Conservation (phyloP, 2,888 invertebrate species). For the Bombylius discolor region DNA sequence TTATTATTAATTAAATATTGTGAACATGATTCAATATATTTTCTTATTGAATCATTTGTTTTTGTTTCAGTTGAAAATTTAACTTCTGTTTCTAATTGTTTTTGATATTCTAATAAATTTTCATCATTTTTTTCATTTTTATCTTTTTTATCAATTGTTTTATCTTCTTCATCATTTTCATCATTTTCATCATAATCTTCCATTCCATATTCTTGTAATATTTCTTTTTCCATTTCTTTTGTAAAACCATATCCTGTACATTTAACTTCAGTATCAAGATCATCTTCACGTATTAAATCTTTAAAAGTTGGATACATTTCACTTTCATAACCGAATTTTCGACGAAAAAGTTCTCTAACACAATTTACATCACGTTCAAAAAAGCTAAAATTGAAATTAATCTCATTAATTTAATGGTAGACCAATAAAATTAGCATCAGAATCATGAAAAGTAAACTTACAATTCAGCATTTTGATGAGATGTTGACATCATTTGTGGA, state of each 20-base stretch:
- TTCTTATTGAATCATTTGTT: conserved; percentile 35
- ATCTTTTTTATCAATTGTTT: conserved; percentile 22
- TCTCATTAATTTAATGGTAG: not conserved
- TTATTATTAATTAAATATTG: conserved; percentile 26
- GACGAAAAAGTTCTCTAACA: conserved; percentile 78
- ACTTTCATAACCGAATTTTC: conserved; percentile 80
- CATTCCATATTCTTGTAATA: conserved; percentile 44
- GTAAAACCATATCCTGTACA: conserved; percentile 90
- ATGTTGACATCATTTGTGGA: conserved; percentile 96
- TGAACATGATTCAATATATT: conserved; percentile 34
- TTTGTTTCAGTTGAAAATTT: conserved; percentile 32
- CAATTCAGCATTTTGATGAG: conserved; percentile 82
- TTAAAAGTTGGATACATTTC: conserved; percentile 62
- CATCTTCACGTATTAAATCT: conserved; percentile 64
- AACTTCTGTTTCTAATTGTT: conserved; percentile 31
- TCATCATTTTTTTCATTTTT: conserved; percentile 24
- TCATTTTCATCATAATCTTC: conserved; percentile 30
- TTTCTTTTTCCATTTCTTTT: conserved; percentile 63
- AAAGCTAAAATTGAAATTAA: conserved; percentile 43
- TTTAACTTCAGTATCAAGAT: conserved; percentile 74
- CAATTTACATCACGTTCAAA: conserved; percentile 94
- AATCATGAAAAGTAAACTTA: conserved; percentile 30
- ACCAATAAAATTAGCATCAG: not conserved
- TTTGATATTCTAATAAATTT: conserved; percentile 30
- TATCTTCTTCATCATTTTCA: conserved; percentile 22